Base-by-base conservation (phyloP, 92 coral and sea anemone genomes). In the Porites rus region DNA sequence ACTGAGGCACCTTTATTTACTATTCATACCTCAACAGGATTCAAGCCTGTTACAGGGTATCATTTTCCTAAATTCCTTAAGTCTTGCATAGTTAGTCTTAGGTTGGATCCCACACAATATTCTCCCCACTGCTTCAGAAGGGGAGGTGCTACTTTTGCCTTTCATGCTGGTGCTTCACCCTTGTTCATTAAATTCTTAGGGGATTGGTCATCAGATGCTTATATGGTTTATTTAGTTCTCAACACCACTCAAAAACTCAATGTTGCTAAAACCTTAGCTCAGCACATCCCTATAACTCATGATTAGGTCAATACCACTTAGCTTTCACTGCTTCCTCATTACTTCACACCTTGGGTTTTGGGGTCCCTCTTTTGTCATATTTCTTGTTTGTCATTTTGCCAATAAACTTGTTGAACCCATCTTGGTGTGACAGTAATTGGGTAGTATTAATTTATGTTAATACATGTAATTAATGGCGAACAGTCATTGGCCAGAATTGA, bases 101-200 rank as follows among this genome's bases (percentile, higher is more conserved):
- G 83, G 56, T 78, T 78, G 61, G 73, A 78, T 24, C 83, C 81
- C 50, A 63, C 81, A 2, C 81, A 76, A 22, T 76, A 56, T 24
- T 76, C 81, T 76, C 69, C 69, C 67, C 81, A 76, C 13, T 59
- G 69, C 12, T 58, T 76, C 51, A 24, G 81, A 31, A 13, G 67
- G 46, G 83, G 83, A 38, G 72, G 72, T 63, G 83, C 56, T 66
- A 78, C 72, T 17, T 78, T 78, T 65, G 56, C 82, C 53, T 77
- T 65, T 22, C n/a, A 18, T 65, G 70, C 58, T 72, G 76, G 38
- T 17, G 59, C 76, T 0, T 24, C 25, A 24, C 25, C 25, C 25
- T 24, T 24, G 25, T 24, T 24, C 25, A 24, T 24, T 24, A 12
- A 72, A 17, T 72, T 72, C 59, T 72, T 51, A n/a, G 78, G 78